These are phyloP conservation scores for Lucinisca nassula DNA, from an alignment of 2,888 invertebrate genomes.

Conservation along the genomic window DNA sequence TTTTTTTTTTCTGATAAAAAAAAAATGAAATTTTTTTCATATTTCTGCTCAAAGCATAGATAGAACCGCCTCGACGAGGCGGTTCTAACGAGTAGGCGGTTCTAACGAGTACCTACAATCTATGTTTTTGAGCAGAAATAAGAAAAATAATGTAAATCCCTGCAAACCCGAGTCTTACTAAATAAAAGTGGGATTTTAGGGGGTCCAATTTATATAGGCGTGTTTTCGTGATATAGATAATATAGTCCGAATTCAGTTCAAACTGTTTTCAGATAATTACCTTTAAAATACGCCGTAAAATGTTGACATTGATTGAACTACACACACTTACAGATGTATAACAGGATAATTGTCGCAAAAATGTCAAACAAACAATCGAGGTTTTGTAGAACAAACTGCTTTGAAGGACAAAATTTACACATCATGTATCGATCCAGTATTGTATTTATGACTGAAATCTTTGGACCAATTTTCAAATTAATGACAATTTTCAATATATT, in stretches of 20 bases:
- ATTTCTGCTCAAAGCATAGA: too few species aligned
- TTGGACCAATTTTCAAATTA: neutral
- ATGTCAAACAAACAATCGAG: neutral
- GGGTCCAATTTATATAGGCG: too few species aligned
- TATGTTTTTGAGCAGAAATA: too few species aligned
- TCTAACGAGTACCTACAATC: too few species aligned
- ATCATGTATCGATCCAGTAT: neutral
- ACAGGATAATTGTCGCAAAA: neutral
- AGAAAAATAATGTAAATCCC: too few species aligned
- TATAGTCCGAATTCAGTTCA: neutral
- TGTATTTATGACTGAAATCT: neutral
- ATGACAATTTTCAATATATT: neutral
- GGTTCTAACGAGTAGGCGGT: too few species aligned
- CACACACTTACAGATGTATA: neutral
- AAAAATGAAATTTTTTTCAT: too few species aligned
- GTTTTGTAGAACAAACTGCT: neutral
- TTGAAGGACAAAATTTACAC: neutral
- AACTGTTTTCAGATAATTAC: neutral
- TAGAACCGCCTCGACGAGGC: too few species aligned
- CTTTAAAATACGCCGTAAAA: neutral
- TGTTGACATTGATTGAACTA: slow-evolving; percentile 9
- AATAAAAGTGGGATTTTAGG: too few species aligned
- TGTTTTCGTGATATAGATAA: too few species aligned
- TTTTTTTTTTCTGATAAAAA: too few species aligned
- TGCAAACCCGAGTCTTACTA: too few species aligned